Conservation (phyloP, 2,888 invertebrate species). For the Cetonia aurata region DNA sequence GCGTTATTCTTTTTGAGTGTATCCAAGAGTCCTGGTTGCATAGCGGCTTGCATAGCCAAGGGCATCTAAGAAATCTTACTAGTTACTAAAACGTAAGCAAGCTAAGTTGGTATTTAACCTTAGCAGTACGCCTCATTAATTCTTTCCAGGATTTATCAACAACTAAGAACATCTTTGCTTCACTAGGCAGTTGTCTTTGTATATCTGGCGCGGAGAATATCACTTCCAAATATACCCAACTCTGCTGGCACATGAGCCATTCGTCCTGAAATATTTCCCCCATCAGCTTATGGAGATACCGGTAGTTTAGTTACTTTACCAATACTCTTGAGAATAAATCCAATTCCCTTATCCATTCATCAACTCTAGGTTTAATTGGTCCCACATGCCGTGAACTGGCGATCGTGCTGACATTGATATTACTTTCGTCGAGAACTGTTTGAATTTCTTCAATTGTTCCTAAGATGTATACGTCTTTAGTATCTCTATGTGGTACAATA, state of each 20-base stretch:
- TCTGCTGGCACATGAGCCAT: constrained; percentile 89
- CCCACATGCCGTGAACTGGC: constrained; percentile 88
- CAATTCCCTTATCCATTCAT: constrained; percentile 83
- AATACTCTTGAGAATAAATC: constrained; percentile 87
- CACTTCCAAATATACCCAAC: constrained; percentile 95
- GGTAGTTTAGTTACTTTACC: constrained; percentile 67
- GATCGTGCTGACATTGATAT: constrained; percentile 88
- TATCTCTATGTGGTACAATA: constrained; percentile 83
- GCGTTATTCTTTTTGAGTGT: constrained; percentile 80
- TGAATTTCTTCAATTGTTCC: constrained; percentile 90
- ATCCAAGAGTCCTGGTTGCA: constrained; percentile 78
- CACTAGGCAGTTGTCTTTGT: constrained; percentile 90
- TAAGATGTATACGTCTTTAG: constrained; percentile 85
- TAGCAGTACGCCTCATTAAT: constrained; percentile 84
- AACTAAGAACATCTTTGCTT: constrained; percentile 86
- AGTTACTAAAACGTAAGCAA: constrained; percentile 3
- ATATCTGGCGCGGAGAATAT: constrained; percentile 96
- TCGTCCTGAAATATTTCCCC: constrained; percentile 75
- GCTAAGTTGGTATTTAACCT: constrained; percentile 66
- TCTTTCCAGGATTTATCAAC: constrained; percentile 94
- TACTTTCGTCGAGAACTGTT: constrained; percentile 84
- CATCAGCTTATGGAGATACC: background rate
- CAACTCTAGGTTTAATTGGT: constrained; percentile 84
- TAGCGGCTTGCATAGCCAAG: constrained; percentile 84
- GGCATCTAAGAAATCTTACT: constrained; percentile 72